phyloP scores from a whole-genome alignment of 2,113 vertebrate genomes.

The human region DNA sequence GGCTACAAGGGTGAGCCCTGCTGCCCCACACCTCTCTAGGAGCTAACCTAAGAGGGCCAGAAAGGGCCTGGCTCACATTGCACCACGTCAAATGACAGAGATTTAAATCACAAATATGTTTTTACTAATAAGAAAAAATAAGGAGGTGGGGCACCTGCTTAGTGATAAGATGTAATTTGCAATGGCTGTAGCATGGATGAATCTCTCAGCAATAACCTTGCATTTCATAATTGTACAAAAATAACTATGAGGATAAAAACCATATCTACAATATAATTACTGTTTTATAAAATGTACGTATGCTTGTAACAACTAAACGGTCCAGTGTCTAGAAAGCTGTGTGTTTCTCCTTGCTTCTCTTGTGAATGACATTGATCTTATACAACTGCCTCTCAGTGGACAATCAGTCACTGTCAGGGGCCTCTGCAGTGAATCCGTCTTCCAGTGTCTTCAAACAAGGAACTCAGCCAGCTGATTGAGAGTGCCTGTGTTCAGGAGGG shows the following conservation, averaged over 20 bases:
- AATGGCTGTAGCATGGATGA: too few relatives aligned
- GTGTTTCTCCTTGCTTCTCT: background rate
- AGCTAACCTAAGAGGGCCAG: background rate
- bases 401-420: background rate
- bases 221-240: background rate
- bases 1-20: too few relatives aligned
- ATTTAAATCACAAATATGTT: too few relatives aligned
- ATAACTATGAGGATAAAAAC: background rate
- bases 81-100: rapidly evolving
- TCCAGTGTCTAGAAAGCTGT: background rate
- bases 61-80: background rate
- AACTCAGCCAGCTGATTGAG: background rate
- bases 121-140: background rate
- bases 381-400: background rate
- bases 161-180: background rate
- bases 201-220: background rate
- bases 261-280: background rate
- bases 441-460: background rate
- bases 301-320: background rate
- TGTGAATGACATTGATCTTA: background rate
- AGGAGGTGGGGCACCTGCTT: background rate
- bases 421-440: background rate
- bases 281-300: background rate
- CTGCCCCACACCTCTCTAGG: background rate
- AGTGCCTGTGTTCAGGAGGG: background rate